Conservation (phyloP, 1,140 invertebrate genomes). For the Pararge aegeria region DNA sequence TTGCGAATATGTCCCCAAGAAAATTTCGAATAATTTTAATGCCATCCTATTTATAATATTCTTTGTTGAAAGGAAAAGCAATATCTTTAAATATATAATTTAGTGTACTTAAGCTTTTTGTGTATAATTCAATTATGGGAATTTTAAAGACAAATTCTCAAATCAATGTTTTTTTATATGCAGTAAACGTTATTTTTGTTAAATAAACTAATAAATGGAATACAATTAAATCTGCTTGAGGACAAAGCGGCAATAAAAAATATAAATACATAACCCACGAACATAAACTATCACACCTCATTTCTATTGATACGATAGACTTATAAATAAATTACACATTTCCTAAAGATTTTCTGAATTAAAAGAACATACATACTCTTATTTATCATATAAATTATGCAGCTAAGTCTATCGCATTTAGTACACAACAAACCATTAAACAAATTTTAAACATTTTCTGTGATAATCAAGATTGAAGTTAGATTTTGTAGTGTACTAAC, state of each 20-base stretch:
- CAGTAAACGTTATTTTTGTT: too few relatives aligned
- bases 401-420: constrained; percentile 13
- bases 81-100: too few relatives aligned
- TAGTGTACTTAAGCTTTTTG: too few relatives aligned
- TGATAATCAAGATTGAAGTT: constrained; percentile 16
- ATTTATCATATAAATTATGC: background rate
- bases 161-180: too few relatives aligned
- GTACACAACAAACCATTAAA: constrained; percentile 26
- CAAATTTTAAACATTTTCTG: constrained; percentile 1
- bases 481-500: constrained; percentile 35
- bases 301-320: constrained; percentile 14
- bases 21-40: constrained; percentile 33
- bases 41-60: too few relatives aligned
- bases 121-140: too few relatives aligned
- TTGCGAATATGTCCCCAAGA: constrained; percentile 50
- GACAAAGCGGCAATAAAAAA: constrained; percentile 58
- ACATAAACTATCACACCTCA: constrained; percentile 11
- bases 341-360: background rate
- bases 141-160: too few relatives aligned
- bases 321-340: background rate
- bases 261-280: constrained; percentile 10
- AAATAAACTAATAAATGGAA: background rate
- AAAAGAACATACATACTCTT: background rate
- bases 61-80: too few relatives aligned
- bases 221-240: constrained; percentile 43